phyloP scores from a whole-genome alignment of 2,888 invertebrate genomes.

The Himalopsyche tibetana region DNA sequence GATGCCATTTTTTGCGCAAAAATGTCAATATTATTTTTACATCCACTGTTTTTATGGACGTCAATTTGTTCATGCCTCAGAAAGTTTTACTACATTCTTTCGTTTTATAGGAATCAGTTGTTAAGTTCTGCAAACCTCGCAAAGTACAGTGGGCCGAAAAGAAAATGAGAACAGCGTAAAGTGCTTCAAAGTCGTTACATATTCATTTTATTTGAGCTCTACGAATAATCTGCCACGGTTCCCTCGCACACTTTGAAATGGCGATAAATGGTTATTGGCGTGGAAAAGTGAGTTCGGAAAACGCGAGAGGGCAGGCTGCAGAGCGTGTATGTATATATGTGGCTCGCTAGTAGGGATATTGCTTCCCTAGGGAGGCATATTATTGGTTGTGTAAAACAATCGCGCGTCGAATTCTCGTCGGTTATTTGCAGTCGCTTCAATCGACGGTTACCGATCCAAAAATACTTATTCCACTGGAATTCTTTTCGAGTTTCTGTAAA shows the following conservation, averaged over 20 bases:
- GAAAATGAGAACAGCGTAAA: conserved; percentile 22
- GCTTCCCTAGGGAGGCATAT: conserved; percentile 62
- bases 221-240: conserved; percentile 51
- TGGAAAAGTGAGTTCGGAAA: conserved; percentile 55
- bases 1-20: conserved; percentile 9
- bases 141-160: conserved; percentile 26
- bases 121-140: conserved; percentile 26
- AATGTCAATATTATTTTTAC: conserved; percentile 19
- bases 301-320: conserved; percentile 41
- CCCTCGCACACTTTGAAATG: conserved; percentile 53
- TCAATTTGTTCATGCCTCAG: conserved; percentile 22
- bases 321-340: conserved; percentile 48
- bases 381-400: conserved; percentile 66
- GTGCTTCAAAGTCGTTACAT: conserved; percentile 30
- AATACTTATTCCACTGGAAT: conserved; percentile 44
- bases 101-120: conserved; percentile 26
- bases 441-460: conserved; percentile 37
- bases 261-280: conserved; percentile 63
- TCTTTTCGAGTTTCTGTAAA: conserved; percentile 50
- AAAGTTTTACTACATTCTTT: conserved; percentile 20
- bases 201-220: conserved; percentile 32
- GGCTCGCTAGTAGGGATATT: conserved; percentile 55
- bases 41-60: conserved; percentile 30
- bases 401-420: conserved; percentile 51
- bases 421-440: conserved; percentile 51